These are phyloP conservation scores for Eremobia ochroleuca DNA, from an alignment of 2,888 invertebrate genomes.

Conservation along the genomic window DNA sequence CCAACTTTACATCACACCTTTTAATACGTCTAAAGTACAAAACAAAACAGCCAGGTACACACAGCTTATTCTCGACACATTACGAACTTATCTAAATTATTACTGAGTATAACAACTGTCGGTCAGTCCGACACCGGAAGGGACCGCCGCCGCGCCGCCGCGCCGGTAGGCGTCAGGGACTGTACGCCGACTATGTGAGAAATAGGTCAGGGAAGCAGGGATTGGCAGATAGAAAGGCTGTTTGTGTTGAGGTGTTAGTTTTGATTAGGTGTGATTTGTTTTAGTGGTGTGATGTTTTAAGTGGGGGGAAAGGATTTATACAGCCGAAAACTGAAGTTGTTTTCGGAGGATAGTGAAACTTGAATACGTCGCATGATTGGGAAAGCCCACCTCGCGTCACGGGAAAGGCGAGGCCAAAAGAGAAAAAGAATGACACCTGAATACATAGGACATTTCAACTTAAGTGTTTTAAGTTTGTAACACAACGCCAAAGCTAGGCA, in stretches of 20 bases:
- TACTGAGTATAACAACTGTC: background rate
- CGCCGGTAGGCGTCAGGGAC: conserved; percentile 4
- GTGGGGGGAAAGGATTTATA: background rate
- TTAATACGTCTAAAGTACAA: background rate
- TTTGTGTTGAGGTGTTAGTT: background rate
- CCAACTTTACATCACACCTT: background rate
- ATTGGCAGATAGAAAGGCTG: background rate
- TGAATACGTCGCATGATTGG: no score
- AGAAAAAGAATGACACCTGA: no score
- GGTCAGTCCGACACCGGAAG: conserved; percentile 22
- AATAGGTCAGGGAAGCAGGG: conserved; percentile 22
- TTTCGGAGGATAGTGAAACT: no score
- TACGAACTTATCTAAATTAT: conserved; percentile 18
- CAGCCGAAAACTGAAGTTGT: background rate
- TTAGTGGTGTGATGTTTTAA: background rate
- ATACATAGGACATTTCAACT: no score
- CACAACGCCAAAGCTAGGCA: no score
- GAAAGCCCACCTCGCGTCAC: no score
- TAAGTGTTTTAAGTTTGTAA: no score
- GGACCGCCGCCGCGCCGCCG: conserved; percentile 10
- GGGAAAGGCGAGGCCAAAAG: no score
- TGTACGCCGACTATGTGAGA: background rate
- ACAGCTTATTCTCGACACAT: background rate
- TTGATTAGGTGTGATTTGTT: background rate
- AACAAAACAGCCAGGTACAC: background rate